Evolutionary conservation across 2,888 invertebrate species (phyloP), one percentile per base, ranked within the genome.

Genomic region (Punctoribates punctum): DNA sequence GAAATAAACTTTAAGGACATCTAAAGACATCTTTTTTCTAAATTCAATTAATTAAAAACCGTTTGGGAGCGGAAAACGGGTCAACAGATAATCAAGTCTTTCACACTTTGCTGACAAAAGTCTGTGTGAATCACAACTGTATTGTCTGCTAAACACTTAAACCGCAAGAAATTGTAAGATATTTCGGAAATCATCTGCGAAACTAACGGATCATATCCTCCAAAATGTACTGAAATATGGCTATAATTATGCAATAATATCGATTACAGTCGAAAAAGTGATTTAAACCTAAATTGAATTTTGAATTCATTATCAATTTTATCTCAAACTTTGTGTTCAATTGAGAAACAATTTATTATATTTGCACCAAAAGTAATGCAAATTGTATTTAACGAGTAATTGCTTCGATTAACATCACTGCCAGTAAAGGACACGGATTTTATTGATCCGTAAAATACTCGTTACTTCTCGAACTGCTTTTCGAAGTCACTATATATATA

Each of bases 391-490:
- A 65, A 38, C 65, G 65, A 65, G n/a, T 65, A 65, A 65, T 65
- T 65, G 65, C 65, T 65, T 65, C 34, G 38, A 65, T 65, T 65
- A 65, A 65, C 65, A 65, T 65, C 65, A 65, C 65, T 65, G 65
- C 38, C 65, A 65, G 15, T 25, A n/a, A 17, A 65, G 65, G 65
- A 65, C 65, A 65, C 29, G 38, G 20, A 4, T 65, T 4, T 38
- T 38, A 38, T 38, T 65, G 65, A 65, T 65, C 65, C 65, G 65
- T 65, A 65, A 65, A 65, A 60, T 15, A 60, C 60, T 20, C 60
- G 20, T 60, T 60, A 60, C 27, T 60, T 60, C 27, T 15, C 2
- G 17, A 27, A 27, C 1, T 11, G 5, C 6, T 60, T 60, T 60
- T 20, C 20, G 3, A 13, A 27, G 15, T 27, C 17, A 60, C 20